Percentiles rank a stretch among this genome's conserved stretches.
phyloP scores from a whole-genome alignment of 2,797 vertebrate species.

The Atherinosoma microstoma region DNA sequence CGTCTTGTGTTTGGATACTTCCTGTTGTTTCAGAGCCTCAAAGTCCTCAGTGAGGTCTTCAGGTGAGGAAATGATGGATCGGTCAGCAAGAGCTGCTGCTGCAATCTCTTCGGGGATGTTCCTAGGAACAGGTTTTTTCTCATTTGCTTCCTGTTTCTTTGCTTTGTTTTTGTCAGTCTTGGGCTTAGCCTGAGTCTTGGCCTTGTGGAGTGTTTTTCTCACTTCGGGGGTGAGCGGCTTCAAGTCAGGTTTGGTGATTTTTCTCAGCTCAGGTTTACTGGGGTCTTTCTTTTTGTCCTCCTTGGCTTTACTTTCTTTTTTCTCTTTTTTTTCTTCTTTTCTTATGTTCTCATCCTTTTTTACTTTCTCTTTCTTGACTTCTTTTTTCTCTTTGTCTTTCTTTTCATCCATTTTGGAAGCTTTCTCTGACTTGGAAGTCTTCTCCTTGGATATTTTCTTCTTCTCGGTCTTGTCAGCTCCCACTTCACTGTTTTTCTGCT shows the following conservation, averaged over 20 bases:
- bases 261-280: constrained; percentile 90
- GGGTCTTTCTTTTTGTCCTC: constrained; percentile 94
- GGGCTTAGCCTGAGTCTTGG: constrained; percentile 90
- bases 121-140: constrained; percentile 81
- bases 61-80: constrained; percentile 90
- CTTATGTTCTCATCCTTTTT: constrained; percentile 86
- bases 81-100: constrained; percentile 80
- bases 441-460: constrained; percentile 92
- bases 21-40: constrained; percentile 91
- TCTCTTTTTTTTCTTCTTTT: constrained; percentile 94
- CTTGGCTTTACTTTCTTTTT: constrained; percentile 90
- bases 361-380: constrained; percentile 89
- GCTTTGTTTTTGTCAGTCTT: constrained; percentile 90
- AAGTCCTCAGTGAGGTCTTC: constrained; percentile 98
- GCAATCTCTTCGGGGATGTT: constrained; percentile 68
- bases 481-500: constrained; percentile 87
- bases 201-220: constrained; percentile 95
- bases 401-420: constrained; percentile 94
- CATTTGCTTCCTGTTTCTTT: constrained; percentile 84
- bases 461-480: constrained; percentile 90
- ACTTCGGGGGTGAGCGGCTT: constrained; percentile 98
- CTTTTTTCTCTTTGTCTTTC: constrained; percentile 98
- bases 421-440: constrained; percentile 91
- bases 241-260: constrained; percentile 92
- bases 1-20: constrained; percentile 57